These are phyloP conservation scores for Micronisus gabar DNA, from an alignment of 2,113 vertebrate genomes.

Conservation along the genomic window DNA sequence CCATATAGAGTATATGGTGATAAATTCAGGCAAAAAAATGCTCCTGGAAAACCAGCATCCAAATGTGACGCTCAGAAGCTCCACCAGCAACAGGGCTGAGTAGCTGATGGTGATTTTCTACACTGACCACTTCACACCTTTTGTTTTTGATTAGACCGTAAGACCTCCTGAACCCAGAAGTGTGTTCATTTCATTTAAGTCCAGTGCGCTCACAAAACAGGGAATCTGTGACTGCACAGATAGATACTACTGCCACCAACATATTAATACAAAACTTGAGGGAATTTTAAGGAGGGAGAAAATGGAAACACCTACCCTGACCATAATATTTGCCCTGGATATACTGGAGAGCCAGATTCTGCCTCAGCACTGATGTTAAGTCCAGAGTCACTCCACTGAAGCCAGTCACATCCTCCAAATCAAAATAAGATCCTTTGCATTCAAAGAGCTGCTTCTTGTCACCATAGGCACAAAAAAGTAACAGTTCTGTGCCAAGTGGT, in stretches of 20 bases:
- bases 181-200: fast-evolving
- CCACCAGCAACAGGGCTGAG: background rate
- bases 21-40: background rate
- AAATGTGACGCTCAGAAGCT: background rate
- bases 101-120: background rate
- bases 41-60: background rate
- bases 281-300: background rate
- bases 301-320: background rate
- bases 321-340: background rate
- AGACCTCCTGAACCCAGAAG: background rate
- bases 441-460: background rate
- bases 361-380: background rate
- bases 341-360: background rate
- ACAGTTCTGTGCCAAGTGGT: background rate
- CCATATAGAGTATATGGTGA: background rate
- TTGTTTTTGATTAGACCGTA: background rate
- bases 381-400: background rate
- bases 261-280: background rate
- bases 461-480: background rate
- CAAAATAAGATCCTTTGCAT: background rate
- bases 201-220: background rate
- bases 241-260: background rate
- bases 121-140: background rate
- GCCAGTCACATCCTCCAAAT: background rate
- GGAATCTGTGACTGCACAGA: background rate